Percentiles rank a stretch among this genome's conserved stretches.
Conservation (phyloP, 2,888 invertebrate species). For the Seladonia tumulorum region DNA sequence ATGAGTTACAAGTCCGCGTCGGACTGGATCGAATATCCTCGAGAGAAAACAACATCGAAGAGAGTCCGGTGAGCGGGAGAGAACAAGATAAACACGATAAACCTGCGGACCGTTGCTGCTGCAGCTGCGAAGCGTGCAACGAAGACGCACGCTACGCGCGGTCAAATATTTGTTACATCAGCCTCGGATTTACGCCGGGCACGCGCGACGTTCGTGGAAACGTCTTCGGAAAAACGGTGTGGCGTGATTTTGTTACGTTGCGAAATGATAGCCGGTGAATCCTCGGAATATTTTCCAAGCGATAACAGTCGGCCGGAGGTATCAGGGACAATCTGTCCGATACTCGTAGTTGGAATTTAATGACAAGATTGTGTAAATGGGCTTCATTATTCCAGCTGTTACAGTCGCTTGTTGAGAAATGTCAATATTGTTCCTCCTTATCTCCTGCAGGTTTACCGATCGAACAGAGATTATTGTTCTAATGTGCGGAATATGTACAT, state of each 20-base stretch:
- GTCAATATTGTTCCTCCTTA: not conserved
- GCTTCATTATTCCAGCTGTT: not conserved
- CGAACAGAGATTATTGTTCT: not conserved
- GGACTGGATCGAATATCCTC: conserved; percentile 5
- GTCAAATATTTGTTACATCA: not conserved
- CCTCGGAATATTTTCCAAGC: not conserved
- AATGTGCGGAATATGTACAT: not conserved
- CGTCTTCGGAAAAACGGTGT: not conserved
- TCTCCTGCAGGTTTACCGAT: not conserved
- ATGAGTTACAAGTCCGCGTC: not conserved
- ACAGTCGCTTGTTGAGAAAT: no score
- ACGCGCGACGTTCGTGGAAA: not conserved
- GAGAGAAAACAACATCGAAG: conserved; percentile 19
- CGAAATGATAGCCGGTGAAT: not conserved
- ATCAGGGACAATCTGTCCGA: not conserved
- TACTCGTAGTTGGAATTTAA: not conserved
- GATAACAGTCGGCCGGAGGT: not conserved
- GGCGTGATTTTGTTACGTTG: not conserved
- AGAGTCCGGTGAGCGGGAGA: not conserved
- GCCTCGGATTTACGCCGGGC: not conserved
- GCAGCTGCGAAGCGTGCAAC: not conserved
- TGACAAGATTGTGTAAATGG: not conserved
- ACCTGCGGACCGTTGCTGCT: not conserved
- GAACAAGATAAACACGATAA: conserved; percentile 25
- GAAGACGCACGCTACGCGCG: not conserved